These are phyloP conservation scores for Pheosia gnoma DNA, from an alignment of 2,888 invertebrate species.

Conservation along the genomic window DNA sequence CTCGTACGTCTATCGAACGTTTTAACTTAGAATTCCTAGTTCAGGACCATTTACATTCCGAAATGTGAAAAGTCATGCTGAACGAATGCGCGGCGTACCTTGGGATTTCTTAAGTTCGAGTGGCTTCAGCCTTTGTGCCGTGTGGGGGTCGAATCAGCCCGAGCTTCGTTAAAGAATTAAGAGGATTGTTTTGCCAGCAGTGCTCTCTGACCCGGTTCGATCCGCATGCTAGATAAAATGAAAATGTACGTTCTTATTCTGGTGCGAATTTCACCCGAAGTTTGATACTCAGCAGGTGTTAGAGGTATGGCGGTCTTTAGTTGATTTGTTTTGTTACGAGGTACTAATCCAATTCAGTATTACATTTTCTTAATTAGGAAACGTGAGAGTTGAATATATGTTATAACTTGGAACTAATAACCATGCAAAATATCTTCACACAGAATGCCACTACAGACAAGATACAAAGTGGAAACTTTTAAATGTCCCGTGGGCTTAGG, in stretches of 20 bases:
- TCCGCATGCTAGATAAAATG: constrained; percentile 45
- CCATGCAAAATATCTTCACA: background rate
- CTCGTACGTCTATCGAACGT: constrained; percentile 39
- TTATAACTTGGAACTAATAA: background rate
- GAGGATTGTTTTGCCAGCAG: constrained; percentile 63
- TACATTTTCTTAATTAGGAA: background rate
- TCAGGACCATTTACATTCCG: constrained; percentile 48
- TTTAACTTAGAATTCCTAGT: constrained; percentile 42
- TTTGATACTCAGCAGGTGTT: constrained; percentile 18
- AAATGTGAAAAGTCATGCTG: constrained; percentile 49
- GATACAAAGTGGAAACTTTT: background rate
- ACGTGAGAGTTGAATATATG: too few relatives aligned
- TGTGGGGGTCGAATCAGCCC: constrained; percentile 33
- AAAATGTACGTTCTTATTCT: constrained; percentile 48
- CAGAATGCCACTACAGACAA: background rate
- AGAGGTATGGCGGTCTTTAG: background rate
- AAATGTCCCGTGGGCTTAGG: background rate
- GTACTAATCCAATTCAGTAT: constrained; percentile 1
- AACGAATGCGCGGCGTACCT: constrained; percentile 41
- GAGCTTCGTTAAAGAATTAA: constrained; percentile 65
- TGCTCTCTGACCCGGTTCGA: constrained; percentile 58
- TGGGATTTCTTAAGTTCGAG: constrained; percentile 49
- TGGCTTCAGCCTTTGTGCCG: constrained; percentile 40
- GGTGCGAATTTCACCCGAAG: constrained; percentile 27
- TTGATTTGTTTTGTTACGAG: background rate